Evolutionary conservation across 2,888 invertebrate genomes (phyloP).

Genomic region (Sinentomon sp.): DNA sequence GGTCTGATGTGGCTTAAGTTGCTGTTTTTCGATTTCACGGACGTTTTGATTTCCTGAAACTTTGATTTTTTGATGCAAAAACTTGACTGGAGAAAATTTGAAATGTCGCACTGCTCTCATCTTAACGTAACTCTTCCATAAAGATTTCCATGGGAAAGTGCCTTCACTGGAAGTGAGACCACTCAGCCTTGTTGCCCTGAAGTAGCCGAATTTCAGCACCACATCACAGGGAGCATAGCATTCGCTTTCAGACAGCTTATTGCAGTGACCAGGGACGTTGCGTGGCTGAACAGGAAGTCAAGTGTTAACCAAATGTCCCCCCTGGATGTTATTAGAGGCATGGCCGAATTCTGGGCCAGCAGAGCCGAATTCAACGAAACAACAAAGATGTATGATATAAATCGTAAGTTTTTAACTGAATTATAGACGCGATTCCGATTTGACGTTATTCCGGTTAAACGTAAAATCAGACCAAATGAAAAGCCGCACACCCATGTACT

Average conservation of each 20-base stretch:
- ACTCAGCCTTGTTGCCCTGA: conserved; percentile 17
- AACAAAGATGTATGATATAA: conserved; percentile 14
- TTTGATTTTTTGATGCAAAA: no score
- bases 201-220: conserved; percentile 15
- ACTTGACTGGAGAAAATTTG: no score
- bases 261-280: conserved; percentile 13
- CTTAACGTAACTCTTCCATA: background rate
- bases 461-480: no score
- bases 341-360: conserved; percentile 16
- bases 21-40: no score
- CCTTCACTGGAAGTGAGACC: conserved; percentile 16
- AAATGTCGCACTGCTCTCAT: no score
- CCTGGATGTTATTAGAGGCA: conserved; percentile 14
- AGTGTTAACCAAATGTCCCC: no score
- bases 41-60: no score
- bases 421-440: no score
- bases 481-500: no score
- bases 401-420: conserved; percentile 10
- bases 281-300: conserved; percentile 12
- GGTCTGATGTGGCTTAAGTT: no score
- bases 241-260: conserved; percentile 16
- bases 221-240: conserved; percentile 16
- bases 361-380: conserved; percentile 11
- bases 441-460: no score
- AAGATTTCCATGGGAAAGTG: conserved; percentile 17